Evolutionary conservation across 2,797 vertebrate species (phyloP).

Genomic region (Eulemur mongoz): DNA sequence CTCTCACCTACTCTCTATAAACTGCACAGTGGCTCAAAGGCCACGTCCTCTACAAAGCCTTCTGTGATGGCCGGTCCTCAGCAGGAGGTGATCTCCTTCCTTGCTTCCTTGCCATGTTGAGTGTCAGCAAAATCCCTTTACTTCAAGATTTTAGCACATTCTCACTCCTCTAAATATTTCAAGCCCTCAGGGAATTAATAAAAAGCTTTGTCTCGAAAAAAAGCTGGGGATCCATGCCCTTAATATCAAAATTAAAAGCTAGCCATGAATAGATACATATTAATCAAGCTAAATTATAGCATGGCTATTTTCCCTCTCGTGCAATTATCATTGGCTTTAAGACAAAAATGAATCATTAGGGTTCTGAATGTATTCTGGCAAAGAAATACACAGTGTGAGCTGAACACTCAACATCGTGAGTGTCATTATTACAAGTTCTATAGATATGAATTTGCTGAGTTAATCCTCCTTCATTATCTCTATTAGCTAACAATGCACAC

Average conservation of each 20-base stretch:
- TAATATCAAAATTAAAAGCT: neutral
- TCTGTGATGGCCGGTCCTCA: neutral
- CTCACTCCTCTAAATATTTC: neutral
- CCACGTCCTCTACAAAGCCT: neutral
- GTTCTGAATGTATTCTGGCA: slow-evolving; percentile 12
- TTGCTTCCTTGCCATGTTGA: neutral
- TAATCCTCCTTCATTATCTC: slow-evolving; percentile 37
- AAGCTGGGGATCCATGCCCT: neutral
- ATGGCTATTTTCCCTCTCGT: neutral
- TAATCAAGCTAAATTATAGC: neutral
- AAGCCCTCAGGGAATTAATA: neutral
- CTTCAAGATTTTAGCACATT: neutral
- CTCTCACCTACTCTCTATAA: neutral
- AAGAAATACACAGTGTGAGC: neutral
- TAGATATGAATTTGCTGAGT: neutral
- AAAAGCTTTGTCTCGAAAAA: neutral
- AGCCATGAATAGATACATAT: neutral
- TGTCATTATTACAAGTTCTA: slow-evolving; percentile 7
- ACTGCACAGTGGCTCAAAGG: neutral
- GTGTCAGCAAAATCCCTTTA: neutral
- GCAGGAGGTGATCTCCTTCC: neutral
- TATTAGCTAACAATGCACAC: neutral
- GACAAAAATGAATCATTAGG: neutral
- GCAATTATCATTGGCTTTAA: slow-evolving; percentile 44
- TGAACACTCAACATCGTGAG: neutral